Base-by-base conservation (phyloP, 2,797 vertebrate species). In the Arvicola amphibius region DNA sequence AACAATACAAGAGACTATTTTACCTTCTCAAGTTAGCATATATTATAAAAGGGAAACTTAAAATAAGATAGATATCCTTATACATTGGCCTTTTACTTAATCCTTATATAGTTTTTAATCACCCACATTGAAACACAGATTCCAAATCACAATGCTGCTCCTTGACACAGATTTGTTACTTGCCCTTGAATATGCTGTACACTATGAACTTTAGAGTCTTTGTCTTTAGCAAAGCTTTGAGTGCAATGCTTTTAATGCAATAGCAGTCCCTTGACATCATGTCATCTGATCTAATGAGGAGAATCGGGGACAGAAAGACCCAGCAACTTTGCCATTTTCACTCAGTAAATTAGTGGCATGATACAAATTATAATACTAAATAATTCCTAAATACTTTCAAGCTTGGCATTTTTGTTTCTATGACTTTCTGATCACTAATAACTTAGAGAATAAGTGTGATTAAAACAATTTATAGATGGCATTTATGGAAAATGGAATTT, bases 401-500 rank as follows among this genome's bases (percentile, higher is more conserved):
- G 65, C 69, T 95, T 83, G 94, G 95, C 95, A 96, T 92, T 79
- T 76, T 73, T 95, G 93, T 96, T 95, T 97, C 94, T 94, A 51
- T 97, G 96, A 96, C 96, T 86, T 96, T 97, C 94, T 92, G 86
- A 96, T 83, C 63, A 92, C 96, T 95, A 96, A 97, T 97, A 96
- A 96, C 81, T 91, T 93, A 84, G 56, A 91, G 32, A 6, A 0
- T 96, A 96, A 95, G 95, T 96, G 89, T 95, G 88, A 97, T 97
- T 94, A 94, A 96, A 97, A 95, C 93, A 92, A 96, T 95, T 96
- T 96, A 71, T 96, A 96, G 94, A 92, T 94, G 93, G 59, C 81
- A 90, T 96, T 97, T 97, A 96, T 73, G 83, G 92, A n/a, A 94
- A 95, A 96, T 97, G 93, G 94, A 96, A 95, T 97, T 97, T 96